Conservation (phyloP, 2,113 vertebrate genomes). For the Polypterus senegalus region DNA sequence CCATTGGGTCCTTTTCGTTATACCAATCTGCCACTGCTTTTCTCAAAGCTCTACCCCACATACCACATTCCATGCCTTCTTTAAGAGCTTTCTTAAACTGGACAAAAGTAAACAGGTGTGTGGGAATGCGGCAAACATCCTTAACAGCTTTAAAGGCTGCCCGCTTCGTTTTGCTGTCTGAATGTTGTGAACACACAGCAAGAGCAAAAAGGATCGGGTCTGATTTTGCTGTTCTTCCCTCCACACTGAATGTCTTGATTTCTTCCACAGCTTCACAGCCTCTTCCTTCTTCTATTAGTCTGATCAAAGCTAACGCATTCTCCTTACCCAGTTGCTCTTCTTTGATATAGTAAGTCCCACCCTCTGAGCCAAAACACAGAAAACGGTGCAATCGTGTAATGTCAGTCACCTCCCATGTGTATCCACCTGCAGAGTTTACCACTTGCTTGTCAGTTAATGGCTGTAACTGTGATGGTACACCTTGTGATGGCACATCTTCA, state of each 20-base stretch:
- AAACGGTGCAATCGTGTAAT: conserved; percentile 63
- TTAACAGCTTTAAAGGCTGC: conserved; percentile 70
- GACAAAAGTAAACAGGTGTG: conserved; percentile 79
- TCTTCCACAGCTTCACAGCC: conserved; percentile 74
- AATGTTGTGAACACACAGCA: conserved; percentile 79
- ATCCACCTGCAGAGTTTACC: conserved; percentile 30
- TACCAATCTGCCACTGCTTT: conserved; percentile 90
- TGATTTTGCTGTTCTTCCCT: conserved; percentile 51
- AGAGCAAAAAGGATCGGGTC: conserved; percentile 70
- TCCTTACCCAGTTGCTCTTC: conserved; percentile 52
- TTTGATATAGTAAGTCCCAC: conserved; percentile 54
- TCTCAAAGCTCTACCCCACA: conserved; percentile 85
- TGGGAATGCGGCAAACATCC: conserved; percentile 68
- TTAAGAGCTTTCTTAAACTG: conserved; percentile 87
- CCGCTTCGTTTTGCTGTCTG: conserved; percentile 70
- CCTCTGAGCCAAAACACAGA: conserved; percentile 78
- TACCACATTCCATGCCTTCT: conserved; percentile 79
- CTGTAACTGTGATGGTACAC: conserved; percentile 16
- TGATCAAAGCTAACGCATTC: conserved; percentile 51
- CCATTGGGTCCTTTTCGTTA: conserved; percentile 70
- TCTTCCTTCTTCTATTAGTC: conserved; percentile 70
- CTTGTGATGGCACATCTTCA: conserved; percentile 24
- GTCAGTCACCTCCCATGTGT: conserved; percentile 52
- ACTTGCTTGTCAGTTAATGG: conserved; percentile 33
- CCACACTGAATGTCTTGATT: conserved; percentile 59